Base-by-base conservation (phyloP, 2,797 vertebrate species). In the Salarias fasciatus region DNA sequence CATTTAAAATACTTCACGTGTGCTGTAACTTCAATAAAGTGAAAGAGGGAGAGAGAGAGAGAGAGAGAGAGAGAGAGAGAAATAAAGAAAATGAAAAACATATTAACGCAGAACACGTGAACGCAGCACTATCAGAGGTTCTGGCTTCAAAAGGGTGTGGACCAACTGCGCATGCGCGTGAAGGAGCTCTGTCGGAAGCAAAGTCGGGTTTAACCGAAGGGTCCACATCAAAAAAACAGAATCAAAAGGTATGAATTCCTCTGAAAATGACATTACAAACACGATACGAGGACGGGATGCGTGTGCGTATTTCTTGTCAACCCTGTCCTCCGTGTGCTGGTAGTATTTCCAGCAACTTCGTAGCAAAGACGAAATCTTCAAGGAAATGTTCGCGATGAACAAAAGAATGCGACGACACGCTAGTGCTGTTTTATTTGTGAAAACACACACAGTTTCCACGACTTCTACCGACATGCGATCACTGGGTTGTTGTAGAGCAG, bases 381-480 rank as follows among this genome's bases (percentile, higher is more conserved):
- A 84, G 86, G 84, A 90, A 91, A 86, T 79, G 88, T 86, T 83
- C 75, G 86, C 85, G 30, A 58, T 55, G 85, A 88, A 92, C 89
- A 92, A 92, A 88, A 85, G 77, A 75, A 28, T 44, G 36, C 12
- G 53, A 57, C 24, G 73, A 44, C 66, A 53, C 48, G 35, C 33
- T 35, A 33, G 2, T 6, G 10, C 30, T 64, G 47, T 8, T 2
- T 29, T 0, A 4, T 11, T 29, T n/a, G 0, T 10, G 2, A 11
- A n/a, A 1, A 15, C 30, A 0, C 2, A 24, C 8, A 10, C 0
- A 40, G 14, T 53, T 38, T 38, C 1, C 8, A 12, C 40, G n/a
- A 0, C 0, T 9, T 6, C 5, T 11, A 5, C 33, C 33, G 1
- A 6, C 33, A 24, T 9, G 9, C 2, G 33, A 9, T 6, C 6